Conservation (phyloP, 2,797 vertebrate genomes). For the Anisognathus igniventris region DNA sequence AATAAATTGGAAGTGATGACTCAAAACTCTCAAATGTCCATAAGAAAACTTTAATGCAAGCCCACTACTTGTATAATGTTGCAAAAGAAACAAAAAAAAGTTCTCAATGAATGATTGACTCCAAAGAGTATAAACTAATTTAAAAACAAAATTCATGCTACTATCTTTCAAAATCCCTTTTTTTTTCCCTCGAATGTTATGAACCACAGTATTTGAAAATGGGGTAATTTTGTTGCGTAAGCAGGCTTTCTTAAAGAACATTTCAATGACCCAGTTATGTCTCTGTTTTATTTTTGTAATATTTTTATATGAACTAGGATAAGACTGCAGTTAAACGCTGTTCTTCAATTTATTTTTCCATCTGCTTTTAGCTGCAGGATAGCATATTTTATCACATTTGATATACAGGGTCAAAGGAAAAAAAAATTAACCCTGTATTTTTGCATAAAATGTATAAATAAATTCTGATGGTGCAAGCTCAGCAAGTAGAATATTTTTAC, state of each 20-base stretch:
- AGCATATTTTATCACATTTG: conserved; percentile 60
- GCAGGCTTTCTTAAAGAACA: conserved; percentile 55
- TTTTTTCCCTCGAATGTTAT: background rate
- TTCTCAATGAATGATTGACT: conserved; percentile 32
- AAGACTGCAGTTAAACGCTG: conserved; percentile 58
- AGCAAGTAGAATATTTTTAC: conserved; percentile 55
- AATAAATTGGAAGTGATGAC: conserved; percentile 11
- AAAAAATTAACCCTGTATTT: conserved; percentile 62
- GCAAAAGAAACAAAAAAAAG: conserved; percentile 11
- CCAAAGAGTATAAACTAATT: conserved; percentile 18
- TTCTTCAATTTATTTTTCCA: conserved; percentile 67
- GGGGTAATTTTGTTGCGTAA: conserved; percentile 44
- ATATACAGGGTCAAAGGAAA: conserved; percentile 57
- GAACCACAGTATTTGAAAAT: conserved; percentile 25
- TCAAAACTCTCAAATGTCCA: background rate
- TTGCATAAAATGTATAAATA: conserved; percentile 64
- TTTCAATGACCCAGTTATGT: conserved; percentile 73
- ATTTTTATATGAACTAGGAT: conserved; percentile 68
- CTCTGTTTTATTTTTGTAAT: conserved; percentile 71
- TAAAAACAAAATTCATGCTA: conserved; percentile 30
- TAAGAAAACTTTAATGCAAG: conserved; percentile 32
- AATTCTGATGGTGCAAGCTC: conserved; percentile 60
- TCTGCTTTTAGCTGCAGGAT: conserved; percentile 59
- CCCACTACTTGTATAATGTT: background rate
- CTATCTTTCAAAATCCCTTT: conserved; percentile 6